Conservation (phyloP, 2,888 invertebrate genomes). For the Pseudococcus jackbeardsleyi region DNA sequence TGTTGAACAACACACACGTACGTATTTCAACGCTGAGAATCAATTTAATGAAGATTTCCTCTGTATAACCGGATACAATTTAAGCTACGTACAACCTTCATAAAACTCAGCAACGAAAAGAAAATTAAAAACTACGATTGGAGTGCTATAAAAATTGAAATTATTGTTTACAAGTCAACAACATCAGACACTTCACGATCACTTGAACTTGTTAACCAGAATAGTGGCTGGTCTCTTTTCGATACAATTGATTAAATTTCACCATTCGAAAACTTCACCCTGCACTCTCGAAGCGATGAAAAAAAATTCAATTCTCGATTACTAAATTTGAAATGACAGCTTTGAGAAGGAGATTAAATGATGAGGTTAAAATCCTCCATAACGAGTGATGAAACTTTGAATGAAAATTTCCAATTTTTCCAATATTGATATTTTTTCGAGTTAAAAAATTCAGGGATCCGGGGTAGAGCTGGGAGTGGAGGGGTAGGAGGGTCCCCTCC, state of each 20-base stretch:
- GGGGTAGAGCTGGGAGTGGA: too few species aligned
- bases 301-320: background rate
- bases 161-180: constrained; percentile 49
- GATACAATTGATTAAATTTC: constrained; percentile 6
- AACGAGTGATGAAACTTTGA: background rate
- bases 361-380: background rate
- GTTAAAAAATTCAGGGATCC: too few species aligned
- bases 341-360: background rate
- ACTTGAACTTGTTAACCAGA: constrained; percentile 42
- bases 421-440: too few species aligned
- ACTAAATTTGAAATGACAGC: background rate
- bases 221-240: background rate
- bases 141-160: constrained; percentile 51
- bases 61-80: constrained; percentile 62
- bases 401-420: background rate
- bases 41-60: constrained; percentile 65
- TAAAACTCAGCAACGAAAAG: constrained; percentile 45
- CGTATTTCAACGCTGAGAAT: constrained; percentile 58
- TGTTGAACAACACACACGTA: constrained; percentile 31
- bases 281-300: background rate
- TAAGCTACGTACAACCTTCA: constrained; percentile 55
- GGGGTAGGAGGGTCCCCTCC: too few species aligned
- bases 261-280: background rate
- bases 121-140: constrained; percentile 53
- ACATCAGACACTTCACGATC: constrained; percentile 53